phyloP scores from a whole-genome alignment of 2,888 invertebrate species.

The Timema podura region DNA sequence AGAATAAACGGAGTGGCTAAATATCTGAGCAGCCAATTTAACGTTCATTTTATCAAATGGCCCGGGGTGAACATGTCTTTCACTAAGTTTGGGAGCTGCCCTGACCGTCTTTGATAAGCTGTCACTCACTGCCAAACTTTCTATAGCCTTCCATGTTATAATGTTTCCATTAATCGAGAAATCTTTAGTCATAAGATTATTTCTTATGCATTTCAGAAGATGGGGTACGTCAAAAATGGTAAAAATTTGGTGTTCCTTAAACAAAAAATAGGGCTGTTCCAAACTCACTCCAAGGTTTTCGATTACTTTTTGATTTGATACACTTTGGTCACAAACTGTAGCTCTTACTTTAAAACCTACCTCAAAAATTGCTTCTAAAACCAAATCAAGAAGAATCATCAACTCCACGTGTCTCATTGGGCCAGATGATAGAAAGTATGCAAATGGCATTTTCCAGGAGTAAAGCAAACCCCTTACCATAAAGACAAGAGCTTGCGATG shows the following conservation, averaged over 20 bases:
- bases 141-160: slow-evolving; percentile 29
- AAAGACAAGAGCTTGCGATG: slow-evolving; percentile 35
- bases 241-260: slow-evolving; percentile 29
- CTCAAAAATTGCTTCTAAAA: no score
- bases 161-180: slow-evolving; percentile 23
- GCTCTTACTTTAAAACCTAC: slow-evolving; percentile 31
- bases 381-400: slow-evolving; percentile 27
- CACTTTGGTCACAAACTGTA: slow-evolving; percentile 34
- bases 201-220: slow-evolving; percentile 33
- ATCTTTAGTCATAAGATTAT: slow-evolving; percentile 32
- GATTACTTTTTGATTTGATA: slow-evolving; percentile 31
- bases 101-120: slow-evolving; percentile 28
- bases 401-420: slow-evolving; percentile 25
- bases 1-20: slow-evolving; percentile 34
- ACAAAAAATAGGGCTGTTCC: slow-evolving; percentile 29
- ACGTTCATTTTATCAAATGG: slow-evolving; percentile 35
- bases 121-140: slow-evolving; percentile 20
- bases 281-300: slow-evolving; percentile 30
- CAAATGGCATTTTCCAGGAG: slow-evolving; percentile 35
- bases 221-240: slow-evolving; percentile 34
- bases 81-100: slow-evolving; percentile 34
- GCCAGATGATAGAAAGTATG: slow-evolving; percentile 32
- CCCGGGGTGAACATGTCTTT: slow-evolving; percentile 33
- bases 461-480: slow-evolving; percentile 33
- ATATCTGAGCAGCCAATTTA: slow-evolving; percentile 34